A percentile compares a stretch with the other conserved stretches of the same genome.
phyloP scores from a whole-genome alignment of 2,113 vertebrate genomes.

The Melanocharis versteri region DNA sequence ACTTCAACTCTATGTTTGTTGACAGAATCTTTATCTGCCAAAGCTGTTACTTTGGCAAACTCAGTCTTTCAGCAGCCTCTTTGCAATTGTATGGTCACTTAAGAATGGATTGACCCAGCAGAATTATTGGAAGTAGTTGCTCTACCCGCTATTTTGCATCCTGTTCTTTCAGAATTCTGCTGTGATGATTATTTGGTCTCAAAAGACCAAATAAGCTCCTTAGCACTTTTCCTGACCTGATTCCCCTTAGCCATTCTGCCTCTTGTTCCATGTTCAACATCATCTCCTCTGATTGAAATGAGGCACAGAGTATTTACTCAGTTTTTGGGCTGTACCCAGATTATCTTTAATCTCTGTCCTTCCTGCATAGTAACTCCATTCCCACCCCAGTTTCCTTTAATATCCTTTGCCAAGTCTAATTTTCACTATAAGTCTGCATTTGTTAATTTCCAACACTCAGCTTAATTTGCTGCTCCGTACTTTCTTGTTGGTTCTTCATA shows the following conservation, averaged over 20 bases:
- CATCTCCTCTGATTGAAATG: not conserved
- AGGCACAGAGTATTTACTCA: not conserved
- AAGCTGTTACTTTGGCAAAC: not conserved
- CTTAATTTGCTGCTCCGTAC: not conserved
- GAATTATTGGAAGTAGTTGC: not conserved
- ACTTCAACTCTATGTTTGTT: not conserved
- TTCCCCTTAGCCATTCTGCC: not conserved
- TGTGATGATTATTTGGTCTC: not conserved
- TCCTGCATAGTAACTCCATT: not conserved
- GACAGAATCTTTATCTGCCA: not conserved
- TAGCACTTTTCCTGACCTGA: not conserved
- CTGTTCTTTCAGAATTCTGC: not conserved
- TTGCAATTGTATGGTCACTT: not conserved
- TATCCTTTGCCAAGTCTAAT: not conserved
- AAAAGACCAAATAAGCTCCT: slow-evolving; percentile 23
- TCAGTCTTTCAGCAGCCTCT: not conserved
- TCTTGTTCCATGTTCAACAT: not conserved
- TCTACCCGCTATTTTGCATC: not conserved
- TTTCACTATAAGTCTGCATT: not conserved
- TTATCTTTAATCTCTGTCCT: slow-evolving; percentile 18
- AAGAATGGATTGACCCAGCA: not conserved
- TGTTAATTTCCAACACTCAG: not conserved
- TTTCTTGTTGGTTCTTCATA: not conserved
- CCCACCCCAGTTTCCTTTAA: not conserved
- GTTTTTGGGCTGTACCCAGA: not conserved